These are phyloP conservation scores for Falcaria lacertinaria DNA, from an alignment of 2,888 invertebrate species.

Conservation along the genomic window DNA sequence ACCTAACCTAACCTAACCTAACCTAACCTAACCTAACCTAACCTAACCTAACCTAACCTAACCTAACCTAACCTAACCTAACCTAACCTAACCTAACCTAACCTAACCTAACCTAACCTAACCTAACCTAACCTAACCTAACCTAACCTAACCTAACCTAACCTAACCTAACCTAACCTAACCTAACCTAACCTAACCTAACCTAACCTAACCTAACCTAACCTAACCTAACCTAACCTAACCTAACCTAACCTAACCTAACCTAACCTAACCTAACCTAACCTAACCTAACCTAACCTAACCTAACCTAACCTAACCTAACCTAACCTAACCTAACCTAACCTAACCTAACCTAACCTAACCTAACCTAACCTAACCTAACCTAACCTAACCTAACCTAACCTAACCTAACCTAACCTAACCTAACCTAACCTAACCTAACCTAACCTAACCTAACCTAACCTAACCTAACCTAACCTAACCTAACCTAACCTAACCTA, in stretches of 20 bases:
- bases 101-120: constrained; percentile 29
- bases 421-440: no score
- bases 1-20: constrained; percentile 24
- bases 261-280: no score
- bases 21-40: constrained; percentile 20
- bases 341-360: constrained; percentile 11
- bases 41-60: constrained; percentile 25
- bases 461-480: no score
- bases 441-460: no score
- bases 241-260: constrained; percentile 25
- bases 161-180: constrained; percentile 21
- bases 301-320: constrained; percentile 22
- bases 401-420: no score
- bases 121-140: constrained; percentile 26
- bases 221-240: constrained; percentile 26
- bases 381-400: constrained; percentile 19
- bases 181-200: constrained; percentile 19
- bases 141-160: constrained; percentile 22
- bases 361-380: no score
- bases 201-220: constrained; percentile 22
- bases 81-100: constrained; percentile 29
- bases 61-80: constrained; percentile 27
- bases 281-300: constrained; percentile 16
- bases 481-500: no score
- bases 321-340: constrained; percentile 21